Base-by-base conservation (phyloP, 1,140 invertebrate genomes). In the Calliphora vicina region DNA sequence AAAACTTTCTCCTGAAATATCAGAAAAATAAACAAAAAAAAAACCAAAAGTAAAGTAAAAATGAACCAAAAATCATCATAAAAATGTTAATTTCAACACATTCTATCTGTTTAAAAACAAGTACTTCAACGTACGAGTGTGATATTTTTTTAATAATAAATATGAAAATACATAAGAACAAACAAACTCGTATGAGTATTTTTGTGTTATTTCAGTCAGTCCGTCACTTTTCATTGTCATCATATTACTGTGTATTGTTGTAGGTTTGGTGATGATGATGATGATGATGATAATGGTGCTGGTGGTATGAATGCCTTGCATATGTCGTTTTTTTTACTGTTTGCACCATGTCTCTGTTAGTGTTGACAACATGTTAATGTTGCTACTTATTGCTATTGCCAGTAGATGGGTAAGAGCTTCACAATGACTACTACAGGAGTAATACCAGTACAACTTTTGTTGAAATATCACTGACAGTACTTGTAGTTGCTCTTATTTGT, bases 161-260 rank as follows among this genome's bases (percentile, higher is more conserved):
- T 57, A 57, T 57, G 50, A 57, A 57, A 57, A 35, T 35, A 35
- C n/a, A n/a, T n/a, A n/a, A n/a, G n/a, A n/a, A n/a, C n/a, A 57
- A 15, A 57, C 50, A 57, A 57, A 57, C n/a, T n/a, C n/a, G n/a
- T n/a, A n/a, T n/a, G n/a, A 57, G 45, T n/a, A 67, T 67, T 67
- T 4, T 67, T 10, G 5, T 67, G 20, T 67, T 67, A 10, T 23
- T 67, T 67, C 61, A 20, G 61, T 67, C 20, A 67, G n/a, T 25
- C 61, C n/a, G 61, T 67, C 61, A 67, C 6, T 67, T 67, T 20
- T 67, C 61, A 67, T 67, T 67, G 61, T 67, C 61, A 67, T 67
- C 61, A 67, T 61, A 12, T 17, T 61, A n/a, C n/a, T n/a, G n/a
- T n/a, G 50, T 57, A 57, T n/a, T 57, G 50, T 57, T 35, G 35